phyloP scores from a whole-genome alignment of 2,797 vertebrate genomes.

The Characodon lateralis region DNA sequence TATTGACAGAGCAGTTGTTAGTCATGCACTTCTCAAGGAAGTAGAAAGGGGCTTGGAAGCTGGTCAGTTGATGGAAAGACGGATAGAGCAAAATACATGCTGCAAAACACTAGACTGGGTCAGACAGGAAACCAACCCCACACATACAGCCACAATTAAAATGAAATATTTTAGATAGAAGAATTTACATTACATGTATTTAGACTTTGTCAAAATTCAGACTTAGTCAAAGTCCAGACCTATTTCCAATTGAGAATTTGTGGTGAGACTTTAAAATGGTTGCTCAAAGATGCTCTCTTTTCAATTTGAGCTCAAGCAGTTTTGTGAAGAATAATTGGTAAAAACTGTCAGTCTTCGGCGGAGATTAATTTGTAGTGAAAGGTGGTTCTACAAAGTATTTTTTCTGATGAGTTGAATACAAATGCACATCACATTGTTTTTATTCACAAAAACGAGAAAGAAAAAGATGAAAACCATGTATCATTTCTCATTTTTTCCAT shows the following conservation, averaged over 20 bases:
- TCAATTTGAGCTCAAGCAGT: background rate
- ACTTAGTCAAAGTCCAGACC: background rate
- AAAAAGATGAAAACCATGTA: background rate
- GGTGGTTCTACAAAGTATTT: background rate
- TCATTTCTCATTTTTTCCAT: background rate
- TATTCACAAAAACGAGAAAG: background rate
- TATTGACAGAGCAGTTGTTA: too few relatives aligned
- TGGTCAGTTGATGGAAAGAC: too few relatives aligned
- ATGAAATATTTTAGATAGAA: background rate
- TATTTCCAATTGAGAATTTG: background rate
- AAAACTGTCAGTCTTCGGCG: too few relatives aligned
- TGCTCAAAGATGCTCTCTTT: background rate
- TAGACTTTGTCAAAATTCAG: background rate
- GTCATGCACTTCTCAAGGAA: too few relatives aligned
- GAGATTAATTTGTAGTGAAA: background rate
- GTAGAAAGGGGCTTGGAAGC: too few relatives aligned
- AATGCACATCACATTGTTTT: background rate
- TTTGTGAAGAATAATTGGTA: too few relatives aligned
- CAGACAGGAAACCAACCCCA: background rate
- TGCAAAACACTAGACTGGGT: background rate
- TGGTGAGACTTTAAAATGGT: background rate
- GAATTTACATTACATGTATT: background rate
- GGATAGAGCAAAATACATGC: too few relatives aligned
- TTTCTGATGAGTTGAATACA: background rate
- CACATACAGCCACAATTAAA: background rate